Evolutionary conservation across 2,888 invertebrate genomes (phyloP).

Genomic region (Phragmatobia fuliginosa): DNA sequence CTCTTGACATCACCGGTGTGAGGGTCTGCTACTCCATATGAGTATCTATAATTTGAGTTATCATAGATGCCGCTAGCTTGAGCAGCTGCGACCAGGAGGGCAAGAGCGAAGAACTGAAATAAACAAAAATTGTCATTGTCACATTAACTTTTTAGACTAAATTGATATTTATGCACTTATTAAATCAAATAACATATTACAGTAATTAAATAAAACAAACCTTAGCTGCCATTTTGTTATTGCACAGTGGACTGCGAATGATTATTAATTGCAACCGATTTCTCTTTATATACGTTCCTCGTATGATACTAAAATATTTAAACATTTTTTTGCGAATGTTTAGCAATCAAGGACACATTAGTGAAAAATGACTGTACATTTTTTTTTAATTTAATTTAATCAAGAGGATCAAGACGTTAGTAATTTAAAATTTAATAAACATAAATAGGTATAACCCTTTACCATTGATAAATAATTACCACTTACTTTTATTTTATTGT

Average conservation of each 20-base stretch:
- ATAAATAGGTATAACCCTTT: too few species aligned
- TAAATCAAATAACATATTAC: too few species aligned
- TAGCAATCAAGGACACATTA: slow-evolving; percentile 74
- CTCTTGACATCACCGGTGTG: slow-evolving; percentile 83
- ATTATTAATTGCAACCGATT: slow-evolving; percentile 62
- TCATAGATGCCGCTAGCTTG: slow-evolving; percentile 77
- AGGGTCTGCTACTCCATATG: slow-evolving; percentile 81
- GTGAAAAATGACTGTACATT: background rate
- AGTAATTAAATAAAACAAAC: slow-evolving; percentile 48
- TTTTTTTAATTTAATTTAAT: background rate
- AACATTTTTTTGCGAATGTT: slow-evolving; percentile 73
- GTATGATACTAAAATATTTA: slow-evolving; percentile 70
- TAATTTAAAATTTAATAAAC: too few species aligned
- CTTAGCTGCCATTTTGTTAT: slow-evolving; percentile 82
- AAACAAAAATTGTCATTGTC: background rate
- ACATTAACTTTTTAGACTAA: background rate
- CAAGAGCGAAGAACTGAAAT: slow-evolving; percentile 77
- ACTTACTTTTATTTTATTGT: too few species aligned
- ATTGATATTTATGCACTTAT: background rate
- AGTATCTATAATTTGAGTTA: slow-evolving; percentile 79
- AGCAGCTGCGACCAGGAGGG: slow-evolving; percentile 78
- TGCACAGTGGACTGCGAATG: slow-evolving; percentile 82
- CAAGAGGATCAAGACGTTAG: background rate
- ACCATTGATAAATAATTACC: too few species aligned
- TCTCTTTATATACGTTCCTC: slow-evolving; percentile 72